Conservation (phyloP, 2,888 invertebrate species). For the Anagyrus pseudococci region DNA sequence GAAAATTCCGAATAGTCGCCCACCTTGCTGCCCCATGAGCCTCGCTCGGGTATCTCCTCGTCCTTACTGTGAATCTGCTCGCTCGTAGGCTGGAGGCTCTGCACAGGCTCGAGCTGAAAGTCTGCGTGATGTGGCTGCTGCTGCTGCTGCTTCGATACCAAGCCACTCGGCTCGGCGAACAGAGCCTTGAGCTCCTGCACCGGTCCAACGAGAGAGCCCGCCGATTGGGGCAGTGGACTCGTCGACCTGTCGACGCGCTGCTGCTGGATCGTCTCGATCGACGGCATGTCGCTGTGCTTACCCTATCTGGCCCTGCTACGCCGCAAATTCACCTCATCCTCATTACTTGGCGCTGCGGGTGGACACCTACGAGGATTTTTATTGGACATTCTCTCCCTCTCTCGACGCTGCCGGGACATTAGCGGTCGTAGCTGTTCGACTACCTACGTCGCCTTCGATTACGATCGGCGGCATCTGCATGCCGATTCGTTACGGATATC, state of each 20-base stretch:
- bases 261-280: conserved; percentile 38
- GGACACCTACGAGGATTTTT: conserved; percentile 24
- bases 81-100: neutral
- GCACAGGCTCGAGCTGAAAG: neutral
- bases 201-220: conserved; percentile 40
- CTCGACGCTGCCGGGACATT: no score
- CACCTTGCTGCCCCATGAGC: conserved; percentile 58
- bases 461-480: no score
- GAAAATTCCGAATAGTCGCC: neutral
- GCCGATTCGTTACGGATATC: no score
- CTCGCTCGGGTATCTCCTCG: conserved; percentile 50
- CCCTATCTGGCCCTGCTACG: neutral
- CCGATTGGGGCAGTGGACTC: conserved; percentile 47
- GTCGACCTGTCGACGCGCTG: conserved; percentile 53
- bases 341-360: conserved; percentile 34
- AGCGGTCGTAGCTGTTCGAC: no score
- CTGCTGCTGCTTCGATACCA: no score
- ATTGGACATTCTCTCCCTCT: no score
- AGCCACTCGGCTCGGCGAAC: conserved; percentile 42
- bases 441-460: no score
- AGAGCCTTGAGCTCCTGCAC: conserved; percentile 54
- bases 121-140: neutral
- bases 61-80: neutral
- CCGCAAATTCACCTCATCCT: conserved; percentile 49
- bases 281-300: conserved; percentile 47